Evolutionary conservation across 1,140 invertebrate genomes (phyloP).

Genomic region (honey bee (Apis mellifera)): Amel_HAv3.1 CM009943.2:7877501-7878000

Average conservation of each 20-base stretch:
- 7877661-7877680: conserved; percentile 59
- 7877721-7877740: neutral
- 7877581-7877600: neutral
- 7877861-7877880: neutral
- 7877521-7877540: conserved; percentile 49
- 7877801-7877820: too few species aligned
- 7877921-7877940: neutral
- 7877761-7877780: too few species aligned
- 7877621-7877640: conserved; percentile 55
- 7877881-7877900: neutral
- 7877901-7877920: neutral
- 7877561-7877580: neutral
- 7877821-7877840: too few species aligned
- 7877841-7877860: neutral
- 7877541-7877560: conserved; percentile 9
- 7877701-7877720: neutral
- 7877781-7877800: too few species aligned
- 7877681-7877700: neutral
- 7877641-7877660: conserved; percentile 20
- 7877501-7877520: conserved; percentile 36
- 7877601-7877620: conserved; percentile 43
- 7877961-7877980: too few species aligned
- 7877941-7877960: too few species aligned
- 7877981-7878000: too few species aligned
- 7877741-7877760: neutral